Base-by-base conservation (phyloP, 1,140 invertebrate species). In the Procambarus clarkii region DNA sequence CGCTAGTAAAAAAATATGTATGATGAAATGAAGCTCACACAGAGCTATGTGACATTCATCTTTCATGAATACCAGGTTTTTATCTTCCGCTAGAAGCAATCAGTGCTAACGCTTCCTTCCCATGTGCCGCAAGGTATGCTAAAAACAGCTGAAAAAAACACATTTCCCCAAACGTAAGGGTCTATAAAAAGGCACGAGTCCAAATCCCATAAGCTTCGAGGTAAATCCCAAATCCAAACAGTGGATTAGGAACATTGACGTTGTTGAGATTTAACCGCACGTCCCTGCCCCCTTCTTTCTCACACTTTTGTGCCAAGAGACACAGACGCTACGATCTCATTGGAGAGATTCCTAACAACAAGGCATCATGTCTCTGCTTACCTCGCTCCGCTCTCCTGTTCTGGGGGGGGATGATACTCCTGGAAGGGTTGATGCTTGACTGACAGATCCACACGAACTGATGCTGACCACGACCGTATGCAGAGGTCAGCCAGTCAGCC, bases 361-460 rank as follows among this genome's bases (percentile, higher is more conserved):
- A n/a, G n/a, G n/a, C n/a, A n/a, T n/a, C n/a, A n/a, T n/a, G 50
- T 64, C 60, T 64, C 60, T 18, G 60, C 60, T 64, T 64, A 64
- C 60, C 60, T 64, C 18, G 13, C 18, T 9, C 3, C 60, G 13
- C 60, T 9, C 18, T 64, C 11, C 60, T 64, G 13, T 21, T 18
- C 11, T 21, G 60, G 54, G 54, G 4, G 13, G 50, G 13, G 50
- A 54, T 0, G 81, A 44, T 44, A n/a, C 86, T 44, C 60, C 78
- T 46, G 24, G 45, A 44, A 64, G 77, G 74, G 76, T 54, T 87
- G 86, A 87, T 7, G 76, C 58, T n/a, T 79, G 58, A 87, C 76
- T 87, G 86, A 87, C 86, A 87, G 34, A 24, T 13, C 15, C 48
- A 79, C 15, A 87, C 76, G 45, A 79, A 78, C 54, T 58, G 58